Evolutionary conservation across 1,140 invertebrate species (phyloP).

Genomic region (Microplitis mediator): DNA sequence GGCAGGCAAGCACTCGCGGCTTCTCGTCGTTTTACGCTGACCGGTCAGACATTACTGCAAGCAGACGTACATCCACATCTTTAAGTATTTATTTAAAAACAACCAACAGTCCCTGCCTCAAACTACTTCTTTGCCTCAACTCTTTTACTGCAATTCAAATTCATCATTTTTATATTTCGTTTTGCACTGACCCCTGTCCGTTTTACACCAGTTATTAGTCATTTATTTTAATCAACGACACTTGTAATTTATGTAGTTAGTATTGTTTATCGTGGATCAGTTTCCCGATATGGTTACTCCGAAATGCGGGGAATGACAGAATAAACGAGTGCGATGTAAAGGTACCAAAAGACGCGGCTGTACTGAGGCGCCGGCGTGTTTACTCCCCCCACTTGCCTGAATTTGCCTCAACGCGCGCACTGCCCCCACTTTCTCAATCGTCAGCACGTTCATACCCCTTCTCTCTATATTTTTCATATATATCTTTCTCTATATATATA

Average conservation of each 20-base stretch:
- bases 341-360: constrained; percentile 41
- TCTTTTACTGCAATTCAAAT: no score
- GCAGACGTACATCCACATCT: neutral
- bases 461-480: neutral
- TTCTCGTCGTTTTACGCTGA: neutral
- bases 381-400: constrained; percentile 31
- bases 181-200: no score
- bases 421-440: neutral
- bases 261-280: no score
- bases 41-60: constrained; percentile 2
- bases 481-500: no score
- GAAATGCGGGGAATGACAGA: neutral
- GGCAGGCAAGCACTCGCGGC: constrained; percentile 7
- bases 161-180: no score
- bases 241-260: no score
- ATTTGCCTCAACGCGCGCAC: constrained; percentile 10
- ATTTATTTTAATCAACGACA: no score
- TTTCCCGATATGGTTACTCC: no score
- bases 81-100: neutral
- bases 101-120: neutral
- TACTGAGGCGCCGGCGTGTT: constrained; percentile 60
- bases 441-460: neutral
- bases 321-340: constrained; percentile 18
- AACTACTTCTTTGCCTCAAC: no score
- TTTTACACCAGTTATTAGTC: no score